Evolutionary conservation across 23 tunicate genomes (phyloP), one percentile per base, ranked within the genome.

Genomic region (Ciona savignyi): DNA sequence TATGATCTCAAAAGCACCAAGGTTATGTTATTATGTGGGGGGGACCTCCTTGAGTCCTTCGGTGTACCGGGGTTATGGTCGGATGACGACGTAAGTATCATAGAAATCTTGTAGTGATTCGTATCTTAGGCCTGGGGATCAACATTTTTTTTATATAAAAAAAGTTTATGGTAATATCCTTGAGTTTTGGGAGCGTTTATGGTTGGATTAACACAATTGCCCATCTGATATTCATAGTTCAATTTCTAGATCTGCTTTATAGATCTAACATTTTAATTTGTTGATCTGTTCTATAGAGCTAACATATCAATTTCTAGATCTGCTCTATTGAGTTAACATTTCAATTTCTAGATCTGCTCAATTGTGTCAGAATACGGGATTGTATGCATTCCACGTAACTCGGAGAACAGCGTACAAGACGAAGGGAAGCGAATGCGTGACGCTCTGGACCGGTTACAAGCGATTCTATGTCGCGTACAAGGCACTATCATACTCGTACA

Each of bases 31-130:
- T 71, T 88, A 30, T 88, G 96, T 79, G 88, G 88, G 1, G 86
- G 81, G n/a, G 96, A 88, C 51, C 60, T 81, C 1, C 60, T 88
- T 63, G 96, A 88, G 65, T 74, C 87, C 32, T 88, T 88, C 77
- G 87, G 82, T 0, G 77, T 62, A 1, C 77, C 84, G 19, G 96
- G 85, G 2, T 56, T 78, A 28, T 88, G 96, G 96, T 48, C 73
- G 4, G 96, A 88, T 29, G 84, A 88, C n/a, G 84, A 88, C 25
- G 96, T 88, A 60, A 25, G 76, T 83, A n/a, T n/a, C n/a, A n/a
- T n/a, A n/a, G n/a, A n/a, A n/a, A n/a, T n/a, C n/a, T n/a, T n/a
- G n/a, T n/a, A n/a, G n/a, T n/a, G n/a, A n/a, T n/a, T n/a, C n/a
- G n/a, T n/a, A n/a, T n/a, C n/a, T n/a, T n/a, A n/a, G n/a, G n/a